A percentile compares a stretch with the other conserved stretches of the same genome.
phyloP scores from a whole-genome alignment of 2,797 vertebrate species.

The Sternarchorhynchus goeldii region DNA sequence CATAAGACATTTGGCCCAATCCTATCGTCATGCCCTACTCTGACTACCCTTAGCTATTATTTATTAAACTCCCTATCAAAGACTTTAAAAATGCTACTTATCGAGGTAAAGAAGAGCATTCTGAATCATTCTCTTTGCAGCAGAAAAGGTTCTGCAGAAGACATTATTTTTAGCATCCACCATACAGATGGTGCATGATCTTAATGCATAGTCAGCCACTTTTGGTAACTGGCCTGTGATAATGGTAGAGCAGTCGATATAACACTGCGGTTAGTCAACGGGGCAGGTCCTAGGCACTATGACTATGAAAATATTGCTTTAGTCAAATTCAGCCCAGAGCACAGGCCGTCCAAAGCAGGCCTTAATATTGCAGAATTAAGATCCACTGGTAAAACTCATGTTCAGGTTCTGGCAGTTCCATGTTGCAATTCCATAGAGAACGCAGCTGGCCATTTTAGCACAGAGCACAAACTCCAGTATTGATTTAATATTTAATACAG shows the following conservation, averaged over 20 bases:
- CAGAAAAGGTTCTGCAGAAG: neutral
- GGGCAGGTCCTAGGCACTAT: slow-evolving; percentile 13
- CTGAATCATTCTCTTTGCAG: neutral
- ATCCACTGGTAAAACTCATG: neutral
- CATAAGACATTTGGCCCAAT: neutral
- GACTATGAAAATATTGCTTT: slow-evolving; percentile 15
- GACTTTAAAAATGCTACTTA: neutral
- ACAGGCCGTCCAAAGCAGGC: neutral
- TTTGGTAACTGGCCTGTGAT: slow-evolving; percentile 25
- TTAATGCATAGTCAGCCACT: slow-evolving; percentile 25
- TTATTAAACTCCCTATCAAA: neutral
- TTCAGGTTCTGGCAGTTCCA: slow-evolving; percentile 7
- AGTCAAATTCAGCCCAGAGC: neutral
- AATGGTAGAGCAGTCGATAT: slow-evolving; percentile 19
- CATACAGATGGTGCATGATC: neutral
- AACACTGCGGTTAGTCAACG: slow-evolving; percentile 27
- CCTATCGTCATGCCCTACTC: neutral
- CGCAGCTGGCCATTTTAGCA: neutral
- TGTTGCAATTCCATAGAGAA: neutral
- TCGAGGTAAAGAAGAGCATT: neutral
- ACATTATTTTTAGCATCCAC: neutral
- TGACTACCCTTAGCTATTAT: neutral
- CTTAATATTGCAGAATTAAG: slow-evolving; percentile 11
- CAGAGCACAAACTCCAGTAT: neutral
- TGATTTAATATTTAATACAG: too few species aligned